These are phyloP conservation scores for Salarias fasciatus DNA, from an alignment of 2,797 vertebrate species.

Conservation along the genomic window DNA sequence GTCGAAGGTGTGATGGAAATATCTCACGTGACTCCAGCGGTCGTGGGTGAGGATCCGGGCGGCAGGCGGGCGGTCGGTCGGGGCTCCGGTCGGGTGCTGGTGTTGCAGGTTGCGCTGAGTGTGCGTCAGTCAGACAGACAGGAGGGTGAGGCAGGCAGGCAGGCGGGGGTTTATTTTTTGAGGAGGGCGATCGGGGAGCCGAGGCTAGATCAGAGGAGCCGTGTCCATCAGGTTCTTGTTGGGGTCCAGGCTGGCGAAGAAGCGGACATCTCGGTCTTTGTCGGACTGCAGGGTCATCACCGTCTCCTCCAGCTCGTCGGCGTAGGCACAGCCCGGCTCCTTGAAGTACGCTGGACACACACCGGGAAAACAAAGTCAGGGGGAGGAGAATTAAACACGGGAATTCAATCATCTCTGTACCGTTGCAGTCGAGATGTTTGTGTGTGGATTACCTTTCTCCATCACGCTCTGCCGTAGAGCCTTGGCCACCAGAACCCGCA, in stretches of 20 bases:
- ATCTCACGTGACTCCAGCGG: no score
- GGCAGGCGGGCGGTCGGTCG: conserved; percentile 53
- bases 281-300: conserved; percentile 89
- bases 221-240: conserved; percentile 81
- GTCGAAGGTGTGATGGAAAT: no score
- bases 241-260: conserved; percentile 89
- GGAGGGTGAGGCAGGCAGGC: conserved; percentile 65
- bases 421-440: background rate
- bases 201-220: conserved; percentile 77
- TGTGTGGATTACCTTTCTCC: conserved; percentile 86
- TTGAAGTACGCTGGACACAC: conserved; percentile 86
- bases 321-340: conserved; percentile 89
- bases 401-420: background rate
- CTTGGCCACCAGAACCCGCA: conserved; percentile 90
- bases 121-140: conserved; percentile 68
- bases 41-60: conserved; percentile 14
- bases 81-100: conserved; percentile 74
- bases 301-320: conserved; percentile 89
- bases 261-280: conserved; percentile 90
- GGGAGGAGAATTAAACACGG: no score
- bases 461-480: conserved; percentile 88
- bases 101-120: conserved; percentile 62
- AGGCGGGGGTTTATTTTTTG: conserved; percentile 42
- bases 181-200: background rate
- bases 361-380: no score